Evolutionary conservation across 2,113 vertebrate genomes (phyloP).

Genomic region (Heptranchias perlo): DNA sequence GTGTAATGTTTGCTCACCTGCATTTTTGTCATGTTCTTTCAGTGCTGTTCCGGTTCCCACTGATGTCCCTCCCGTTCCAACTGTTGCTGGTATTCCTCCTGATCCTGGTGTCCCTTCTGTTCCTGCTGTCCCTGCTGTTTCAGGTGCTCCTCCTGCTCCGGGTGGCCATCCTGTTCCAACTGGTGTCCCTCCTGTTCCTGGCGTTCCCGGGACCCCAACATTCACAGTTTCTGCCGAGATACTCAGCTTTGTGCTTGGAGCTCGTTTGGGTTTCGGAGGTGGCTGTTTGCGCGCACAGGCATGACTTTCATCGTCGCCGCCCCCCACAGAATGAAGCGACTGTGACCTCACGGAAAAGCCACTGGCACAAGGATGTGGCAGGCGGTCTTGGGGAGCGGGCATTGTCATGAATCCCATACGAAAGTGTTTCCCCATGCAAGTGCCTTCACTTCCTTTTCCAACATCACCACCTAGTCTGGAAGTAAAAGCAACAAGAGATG

Average conservation of each 20-base stretch:
- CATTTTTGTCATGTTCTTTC: conserved; percentile 30
- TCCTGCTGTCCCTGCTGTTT: no score
- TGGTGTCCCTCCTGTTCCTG: conserved; percentile 63
- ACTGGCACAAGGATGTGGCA: conserved; percentile 73
- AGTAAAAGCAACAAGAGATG: conserved; percentile 16
- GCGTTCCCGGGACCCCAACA: conserved; percentile 58
- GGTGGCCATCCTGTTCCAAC: neutral
- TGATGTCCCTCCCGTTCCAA: conserved; percentile 46
- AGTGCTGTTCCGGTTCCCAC: conserved; percentile 63
- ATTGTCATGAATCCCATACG: conserved; percentile 97
- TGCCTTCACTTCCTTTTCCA: conserved; percentile 68
- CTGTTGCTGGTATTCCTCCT: neutral
- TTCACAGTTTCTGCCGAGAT: conserved; percentile 86
- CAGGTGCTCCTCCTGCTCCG: neutral
- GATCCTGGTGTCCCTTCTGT: neutral
- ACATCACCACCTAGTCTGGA: conserved; percentile 85
- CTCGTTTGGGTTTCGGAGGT: conserved; percentile 87
- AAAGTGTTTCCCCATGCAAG: conserved; percentile 83
- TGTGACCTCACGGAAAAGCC: conserved; percentile 91
- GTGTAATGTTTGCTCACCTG: neutral
- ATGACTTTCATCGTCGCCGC: conserved; percentile 72
- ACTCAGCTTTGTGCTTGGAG: conserved; percentile 92
- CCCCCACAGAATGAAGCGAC: conserved; percentile 89
- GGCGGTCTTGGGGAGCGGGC: conserved; percentile 87
- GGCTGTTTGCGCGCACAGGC: conserved; percentile 81